These are phyloP conservation scores for Macrotus californicus DNA, from an alignment of 2,113 vertebrate genomes.

Conservation along the genomic window DNA sequence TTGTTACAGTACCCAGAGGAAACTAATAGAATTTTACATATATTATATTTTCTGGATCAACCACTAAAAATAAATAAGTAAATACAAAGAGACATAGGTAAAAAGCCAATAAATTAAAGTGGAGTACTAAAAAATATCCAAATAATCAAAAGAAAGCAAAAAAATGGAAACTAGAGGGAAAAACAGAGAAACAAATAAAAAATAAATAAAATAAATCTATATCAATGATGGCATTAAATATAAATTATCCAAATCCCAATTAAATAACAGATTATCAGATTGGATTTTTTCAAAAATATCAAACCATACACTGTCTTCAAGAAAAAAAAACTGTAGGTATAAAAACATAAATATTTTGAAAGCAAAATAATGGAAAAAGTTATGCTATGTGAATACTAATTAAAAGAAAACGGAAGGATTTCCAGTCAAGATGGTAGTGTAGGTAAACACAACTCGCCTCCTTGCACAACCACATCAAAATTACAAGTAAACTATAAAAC, in stretches of 20 bases:
- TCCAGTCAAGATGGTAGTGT: no score
- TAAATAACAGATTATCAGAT: background rate
- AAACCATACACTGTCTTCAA: background rate
- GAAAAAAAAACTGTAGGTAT: background rate
- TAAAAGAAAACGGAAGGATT: background rate
- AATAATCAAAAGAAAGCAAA: background rate
- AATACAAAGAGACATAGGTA: background rate
- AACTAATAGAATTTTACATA: background rate
- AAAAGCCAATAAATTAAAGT: background rate
- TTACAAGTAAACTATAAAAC: no score
- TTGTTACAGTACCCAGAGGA: background rate
- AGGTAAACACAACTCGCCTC: no score
- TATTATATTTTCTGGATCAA: background rate
- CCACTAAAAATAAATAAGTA: background rate
- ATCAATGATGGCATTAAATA: background rate
- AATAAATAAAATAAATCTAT: background rate
- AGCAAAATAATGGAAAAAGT: background rate
- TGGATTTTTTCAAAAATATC: background rate
- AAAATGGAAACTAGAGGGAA: background rate
- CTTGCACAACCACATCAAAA: no score
- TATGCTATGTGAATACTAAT: background rate
- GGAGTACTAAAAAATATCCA: background rate
- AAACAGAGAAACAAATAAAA: background rate
- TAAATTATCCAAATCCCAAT: background rate
- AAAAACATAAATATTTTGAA: background rate